These are phyloP conservation scores for Neocrepidodera transversa DNA, from an alignment of 2,888 invertebrate species.

Conservation along the genomic window DNA sequence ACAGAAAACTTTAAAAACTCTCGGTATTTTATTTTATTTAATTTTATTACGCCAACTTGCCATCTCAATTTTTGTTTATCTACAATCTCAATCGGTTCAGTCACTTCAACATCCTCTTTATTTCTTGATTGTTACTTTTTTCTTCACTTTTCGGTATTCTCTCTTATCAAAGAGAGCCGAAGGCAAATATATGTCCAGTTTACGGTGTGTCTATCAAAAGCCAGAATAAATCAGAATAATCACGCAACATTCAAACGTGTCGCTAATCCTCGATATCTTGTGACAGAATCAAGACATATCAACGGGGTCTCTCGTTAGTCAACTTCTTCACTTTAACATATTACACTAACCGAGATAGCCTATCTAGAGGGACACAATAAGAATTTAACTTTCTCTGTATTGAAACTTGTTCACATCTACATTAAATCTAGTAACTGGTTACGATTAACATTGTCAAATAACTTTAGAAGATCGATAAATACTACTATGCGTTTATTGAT, in stretches of 20 bases:
- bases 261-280: constrained; percentile 50
- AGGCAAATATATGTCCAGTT: constrained; percentile 3
- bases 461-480: no score
- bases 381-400: no score
- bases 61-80: no score
- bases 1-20: no score
- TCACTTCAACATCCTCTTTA: background rate
- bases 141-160: background rate
- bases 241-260: constrained; percentile 44
- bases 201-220: constrained; percentile 2
- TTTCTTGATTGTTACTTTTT: background rate
- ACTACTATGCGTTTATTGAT: no score
- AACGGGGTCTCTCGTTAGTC: constrained; percentile 54
- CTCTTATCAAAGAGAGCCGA: background rate
- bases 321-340: constrained; percentile 51
- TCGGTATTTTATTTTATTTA: no score
- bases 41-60: no score
- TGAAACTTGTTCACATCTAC: no score
- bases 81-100: background rate
- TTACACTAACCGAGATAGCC: constrained; percentile 25
- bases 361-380: no score
- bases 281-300: constrained; percentile 47
- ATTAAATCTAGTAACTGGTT: no score
- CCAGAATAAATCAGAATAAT: constrained; percentile 1
- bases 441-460: no score